A percentile compares a stretch with the other conserved stretches of the same genome.
phyloP scores from a whole-genome alignment of 1,140 invertebrate species.

The Procambarus clarkii region DNA sequence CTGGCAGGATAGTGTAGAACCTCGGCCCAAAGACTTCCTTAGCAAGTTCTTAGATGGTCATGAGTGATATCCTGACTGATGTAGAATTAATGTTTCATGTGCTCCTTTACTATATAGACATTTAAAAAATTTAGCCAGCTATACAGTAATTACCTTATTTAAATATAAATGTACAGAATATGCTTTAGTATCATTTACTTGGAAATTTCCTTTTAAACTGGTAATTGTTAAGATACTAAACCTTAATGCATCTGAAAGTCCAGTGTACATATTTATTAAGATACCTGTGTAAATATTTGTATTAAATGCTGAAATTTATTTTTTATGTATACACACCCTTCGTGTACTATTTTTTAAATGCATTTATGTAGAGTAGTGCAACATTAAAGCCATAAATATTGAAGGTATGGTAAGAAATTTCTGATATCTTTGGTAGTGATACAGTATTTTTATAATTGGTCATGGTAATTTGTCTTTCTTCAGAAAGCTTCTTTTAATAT shows the following conservation, averaged over 20 bases:
- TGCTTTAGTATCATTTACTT: background rate
- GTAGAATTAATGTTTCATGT: background rate
- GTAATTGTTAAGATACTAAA: background rate
- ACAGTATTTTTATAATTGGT: too few species aligned
- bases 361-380: too few species aligned
- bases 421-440: too few species aligned
- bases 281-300: background rate
- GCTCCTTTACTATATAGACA: background rate
- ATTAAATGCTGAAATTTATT: background rate
- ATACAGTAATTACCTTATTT: background rate
- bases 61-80: constrained; percentile 76
- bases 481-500: too few species aligned
- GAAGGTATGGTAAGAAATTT: too few species aligned
- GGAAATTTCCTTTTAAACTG: background rate
- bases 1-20: constrained; percentile 86
- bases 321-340: background rate
- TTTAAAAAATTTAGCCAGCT: background rate
- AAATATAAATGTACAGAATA: background rate
- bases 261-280: background rate
- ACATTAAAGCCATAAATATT: too few species aligned
- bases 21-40: constrained; percentile 93
- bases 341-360: too few species aligned
- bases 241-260: background rate
- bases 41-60: constrained; percentile 89
- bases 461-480: too few species aligned